Percentiles rank a stretch among this genome's conserved stretches.
phyloP scores from a whole-genome alignment of 2,888 invertebrate species.

The Amphiduros pacificus region DNA sequence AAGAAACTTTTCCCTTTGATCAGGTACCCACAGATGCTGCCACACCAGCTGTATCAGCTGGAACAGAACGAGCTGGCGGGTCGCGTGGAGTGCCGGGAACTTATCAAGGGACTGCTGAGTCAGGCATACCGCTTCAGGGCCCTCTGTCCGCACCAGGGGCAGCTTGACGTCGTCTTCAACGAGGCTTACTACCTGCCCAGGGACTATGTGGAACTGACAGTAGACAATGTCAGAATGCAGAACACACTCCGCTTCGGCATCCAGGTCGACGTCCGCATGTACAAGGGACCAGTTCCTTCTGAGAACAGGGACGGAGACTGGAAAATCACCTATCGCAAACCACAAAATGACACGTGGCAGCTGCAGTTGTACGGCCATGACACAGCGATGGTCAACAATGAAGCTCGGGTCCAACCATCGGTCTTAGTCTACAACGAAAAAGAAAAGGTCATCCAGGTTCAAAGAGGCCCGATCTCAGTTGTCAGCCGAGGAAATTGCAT shows the following conservation, averaged over 20 bases:
- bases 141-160: conserved; percentile 49
- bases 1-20: conserved; percentile 50
- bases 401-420: conserved; percentile 50
- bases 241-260: conserved; percentile 57
- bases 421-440: conserved; percentile 52
- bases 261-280: conserved; percentile 57
- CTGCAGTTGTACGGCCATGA: conserved; percentile 57
- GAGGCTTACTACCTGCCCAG: conserved; percentile 52
- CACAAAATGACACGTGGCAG: conserved; percentile 45
- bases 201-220: conserved; percentile 53
- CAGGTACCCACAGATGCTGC: conserved; percentile 57
- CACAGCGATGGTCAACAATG: conserved; percentile 50
- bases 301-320: conserved; percentile 53
- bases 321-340: conserved; percentile 58
- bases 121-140: conserved; percentile 57
- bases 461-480: conserved; percentile 39
- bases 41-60: conserved; percentile 46
- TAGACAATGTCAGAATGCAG: conserved; percentile 57
- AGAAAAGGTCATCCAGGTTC: conserved; percentile 55
- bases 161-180: conserved; percentile 44
- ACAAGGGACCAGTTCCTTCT: conserved; percentile 54
- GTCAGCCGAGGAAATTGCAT: conserved; percentile 49
- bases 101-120: conserved; percentile 46
- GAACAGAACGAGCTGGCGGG: conserved; percentile 40
- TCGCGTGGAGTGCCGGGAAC: conserved; percentile 30